Percentiles rank a stretch among this genome's conserved stretches.
phyloP scores from a whole-genome alignment of 2,113 vertebrate species.

The Eudyptes chrysolophus region DNA sequence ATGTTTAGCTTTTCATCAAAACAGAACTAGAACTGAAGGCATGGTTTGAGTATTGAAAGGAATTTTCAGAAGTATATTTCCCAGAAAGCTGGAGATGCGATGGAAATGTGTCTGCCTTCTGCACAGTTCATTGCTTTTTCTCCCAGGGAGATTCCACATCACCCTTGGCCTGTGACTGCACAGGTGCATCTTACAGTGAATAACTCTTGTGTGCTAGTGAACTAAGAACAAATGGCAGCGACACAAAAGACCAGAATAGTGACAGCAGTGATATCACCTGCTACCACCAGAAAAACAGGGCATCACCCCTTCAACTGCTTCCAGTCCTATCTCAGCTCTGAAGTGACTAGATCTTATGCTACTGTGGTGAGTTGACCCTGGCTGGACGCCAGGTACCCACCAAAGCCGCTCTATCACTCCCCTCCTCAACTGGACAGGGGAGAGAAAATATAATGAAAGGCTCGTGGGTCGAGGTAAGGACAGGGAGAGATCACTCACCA shows the following conservation, averaged over 20 bases:
- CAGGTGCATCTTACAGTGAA: neutral
- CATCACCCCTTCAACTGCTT: neutral
- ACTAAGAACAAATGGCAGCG: neutral
- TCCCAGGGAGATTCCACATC: neutral
- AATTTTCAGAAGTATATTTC: neutral
- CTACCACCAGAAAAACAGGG: neutral
- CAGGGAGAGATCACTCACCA: neutral
- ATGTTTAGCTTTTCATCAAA: neutral
- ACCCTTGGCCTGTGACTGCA: constrained; percentile 6
- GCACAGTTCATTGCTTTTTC: neutral
- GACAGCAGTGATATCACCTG: neutral
- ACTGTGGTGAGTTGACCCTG: neutral
- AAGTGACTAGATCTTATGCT: neutral
- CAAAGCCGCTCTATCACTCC: neutral
- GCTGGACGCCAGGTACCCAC: neutral
- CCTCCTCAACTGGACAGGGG: neutral
- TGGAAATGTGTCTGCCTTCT: neutral
- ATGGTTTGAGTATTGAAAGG: neutral
- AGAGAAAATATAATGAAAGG: neutral
- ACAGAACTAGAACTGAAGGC: neutral
- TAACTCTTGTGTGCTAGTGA: neutral
- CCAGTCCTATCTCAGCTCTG: neutral
- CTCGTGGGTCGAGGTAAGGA: neutral
- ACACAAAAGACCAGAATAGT: neutral
- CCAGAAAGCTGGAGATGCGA: neutral